phyloP scores from a whole-genome alignment of 2,797 vertebrate genomes.

The Eospalax fontanierii region DNA sequence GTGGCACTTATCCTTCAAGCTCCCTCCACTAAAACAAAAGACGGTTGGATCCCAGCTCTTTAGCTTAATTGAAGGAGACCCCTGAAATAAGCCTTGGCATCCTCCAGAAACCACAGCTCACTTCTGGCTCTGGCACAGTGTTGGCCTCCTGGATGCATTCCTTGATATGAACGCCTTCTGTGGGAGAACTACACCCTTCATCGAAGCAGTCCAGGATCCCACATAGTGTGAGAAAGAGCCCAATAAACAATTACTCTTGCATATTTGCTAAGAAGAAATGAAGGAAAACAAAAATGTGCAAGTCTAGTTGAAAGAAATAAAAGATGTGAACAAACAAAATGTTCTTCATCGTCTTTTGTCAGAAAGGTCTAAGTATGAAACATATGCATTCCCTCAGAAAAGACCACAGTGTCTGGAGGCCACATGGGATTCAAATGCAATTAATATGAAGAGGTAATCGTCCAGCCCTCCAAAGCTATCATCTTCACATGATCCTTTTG shows the following conservation, averaged over 20 bases:
- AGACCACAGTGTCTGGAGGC: neutral
- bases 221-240: constrained; percentile 16
- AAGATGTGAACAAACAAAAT: neutral
- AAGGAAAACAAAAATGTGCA: neutral
- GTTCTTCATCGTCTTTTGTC: neutral
- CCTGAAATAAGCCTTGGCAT: neutral
- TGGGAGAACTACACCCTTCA: neutral
- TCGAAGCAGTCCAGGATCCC: neutral
- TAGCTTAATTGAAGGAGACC: neutral
- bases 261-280: neutral
- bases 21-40: neutral
- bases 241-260: neutral
- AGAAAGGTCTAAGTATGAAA: constrained; percentile 40
- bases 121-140: neutral
- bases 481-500: constrained; percentile 54
- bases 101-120: neutral
- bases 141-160: constrained; percentile 10
- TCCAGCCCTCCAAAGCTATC: constrained; percentile 65
- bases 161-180: neutral
- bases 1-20: neutral
- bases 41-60: neutral
- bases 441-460: constrained; percentile 78
- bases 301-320: neutral
- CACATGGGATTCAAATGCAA: constrained; percentile 67
- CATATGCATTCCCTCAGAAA: neutral